Evolutionary conservation across 1,140 invertebrate genomes (phyloP), one percentile per base, ranked within the genome.

Genomic region (Archivesica marissinica): DNA sequence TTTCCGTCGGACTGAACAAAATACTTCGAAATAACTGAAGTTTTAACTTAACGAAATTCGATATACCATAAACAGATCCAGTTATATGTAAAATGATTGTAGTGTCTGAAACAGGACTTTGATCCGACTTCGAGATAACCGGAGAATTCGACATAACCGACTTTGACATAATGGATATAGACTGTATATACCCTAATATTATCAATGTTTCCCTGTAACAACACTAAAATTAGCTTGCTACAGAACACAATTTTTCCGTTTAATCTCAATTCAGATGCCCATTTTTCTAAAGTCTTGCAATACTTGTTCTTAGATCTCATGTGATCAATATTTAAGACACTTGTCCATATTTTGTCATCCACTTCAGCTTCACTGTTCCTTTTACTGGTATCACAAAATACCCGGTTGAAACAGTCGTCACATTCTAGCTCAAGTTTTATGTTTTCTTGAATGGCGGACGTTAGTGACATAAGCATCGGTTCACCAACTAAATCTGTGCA

Each of bases 271-370:
- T 85, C 76, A 47, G 72, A 33, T 30, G 56, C 64, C 86, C 86
- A 87, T 25, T 85, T 87, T 38, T 84, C 64, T 9, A 87, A 59
- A 25, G 75, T 74, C 28, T 87, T 87, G n/a, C 76, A 70, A 41
- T 87, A 87, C 54, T 87, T 87, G 13, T 47, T 70, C 50, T 79
- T 75, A 39, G 86, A 72, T 50, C 86, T 56, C 86, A 87, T 87
- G 35, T 87, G 86, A 50, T 87, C 86, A 74, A 87, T 59, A 30
- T 80, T 54, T 52, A 80, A 50, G 9, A 85, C 20, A 33, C 39
- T 41, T 15, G 74, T 87, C 86, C 66, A 81, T 44, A 72, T 68
- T 1, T 68, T 79, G 15, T 68, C 41, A 64, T 2, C 33, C n/a
- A n/a, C n/a, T n/a, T n/a, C n/a, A n/a, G n/a, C n/a, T n/a, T n/a